These are phyloP conservation scores for Liasis olivaceus DNA, from an alignment of 2,797 vertebrate species.

Conservation along the genomic window DNA sequence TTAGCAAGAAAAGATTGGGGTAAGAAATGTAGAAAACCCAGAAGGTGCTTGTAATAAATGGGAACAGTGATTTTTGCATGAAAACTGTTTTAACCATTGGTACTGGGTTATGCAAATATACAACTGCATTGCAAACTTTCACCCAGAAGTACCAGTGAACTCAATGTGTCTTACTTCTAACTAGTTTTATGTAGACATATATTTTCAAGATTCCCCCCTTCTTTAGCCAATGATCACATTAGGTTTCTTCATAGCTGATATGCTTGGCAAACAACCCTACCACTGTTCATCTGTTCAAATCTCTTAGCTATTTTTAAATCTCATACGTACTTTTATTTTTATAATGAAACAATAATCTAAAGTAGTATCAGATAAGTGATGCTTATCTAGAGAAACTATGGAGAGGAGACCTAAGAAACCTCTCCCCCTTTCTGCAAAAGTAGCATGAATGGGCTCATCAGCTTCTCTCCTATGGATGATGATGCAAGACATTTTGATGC, in stretches of 20 bases:
- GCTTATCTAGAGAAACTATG: background rate
- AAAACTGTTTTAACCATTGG: background rate
- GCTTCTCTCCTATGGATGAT: background rate
- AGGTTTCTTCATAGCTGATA: background rate
- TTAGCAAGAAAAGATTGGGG: slow-evolving; percentile 73
- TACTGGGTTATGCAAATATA: background rate
- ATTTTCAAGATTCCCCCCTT: background rate
- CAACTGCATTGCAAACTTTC: background rate
- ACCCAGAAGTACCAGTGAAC: background rate
- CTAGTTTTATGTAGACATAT: background rate
- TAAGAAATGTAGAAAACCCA: slow-evolving; percentile 65
- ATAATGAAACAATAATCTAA: background rate
- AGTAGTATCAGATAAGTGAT: background rate
- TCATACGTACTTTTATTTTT: background rate
- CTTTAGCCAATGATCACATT: background rate
- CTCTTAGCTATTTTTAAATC: background rate
- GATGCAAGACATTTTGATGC: background rate
- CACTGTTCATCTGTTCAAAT: background rate
- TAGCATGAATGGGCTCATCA: background rate
- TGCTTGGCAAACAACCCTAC: background rate
- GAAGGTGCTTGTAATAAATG: slow-evolving; percentile 50
- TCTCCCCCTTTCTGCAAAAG: background rate
- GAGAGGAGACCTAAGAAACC: too few relatives aligned
- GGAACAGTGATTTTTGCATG: background rate
- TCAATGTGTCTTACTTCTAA: background rate